Percentiles rank a stretch among this genome's conserved stretches.
Evolutionary conservation across 2,113 vertebrate species (phyloP).

Genomic region (Antigone vipio): DNA sequence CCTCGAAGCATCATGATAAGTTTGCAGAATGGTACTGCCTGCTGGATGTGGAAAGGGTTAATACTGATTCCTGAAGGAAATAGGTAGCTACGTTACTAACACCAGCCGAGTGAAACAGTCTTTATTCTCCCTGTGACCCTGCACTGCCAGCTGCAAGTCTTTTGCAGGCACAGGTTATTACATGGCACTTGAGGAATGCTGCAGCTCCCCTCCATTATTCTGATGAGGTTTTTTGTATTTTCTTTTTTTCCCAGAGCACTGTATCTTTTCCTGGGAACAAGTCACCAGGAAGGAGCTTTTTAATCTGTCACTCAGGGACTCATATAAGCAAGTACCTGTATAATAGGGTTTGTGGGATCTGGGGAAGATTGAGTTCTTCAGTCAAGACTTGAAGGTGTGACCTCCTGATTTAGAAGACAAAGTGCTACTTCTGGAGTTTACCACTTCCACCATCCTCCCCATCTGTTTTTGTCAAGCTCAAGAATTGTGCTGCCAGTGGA

Average conservation of each 20-base stretch:
- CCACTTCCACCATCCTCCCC: slow-evolving; percentile 56
- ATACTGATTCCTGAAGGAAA: neutral
- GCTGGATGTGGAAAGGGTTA: neutral
- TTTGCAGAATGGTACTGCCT: neutral
- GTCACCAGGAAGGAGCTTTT: slow-evolving; percentile 42
- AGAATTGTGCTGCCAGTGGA: slow-evolving; percentile 49
- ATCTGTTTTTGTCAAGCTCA: slow-evolving; percentile 64
- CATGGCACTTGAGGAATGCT: slow-evolving; percentile 25
- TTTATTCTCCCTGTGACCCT: neutral
- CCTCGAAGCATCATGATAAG: neutral
- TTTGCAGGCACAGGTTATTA: slow-evolving; percentile 9
- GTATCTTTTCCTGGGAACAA: slow-evolving; percentile 37
- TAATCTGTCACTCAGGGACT: slow-evolving; percentile 57
- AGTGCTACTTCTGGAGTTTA: slow-evolving; percentile 63
- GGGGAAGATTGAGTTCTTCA: slow-evolving; percentile 60
- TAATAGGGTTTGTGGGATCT: slow-evolving; percentile 60
- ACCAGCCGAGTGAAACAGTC: neutral
- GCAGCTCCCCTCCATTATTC: slow-evolving; percentile 40
- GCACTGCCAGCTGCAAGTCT: neutral
- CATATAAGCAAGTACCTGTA: slow-evolving; percentile 52
- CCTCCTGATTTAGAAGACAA: slow-evolving; percentile 65
- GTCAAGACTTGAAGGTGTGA: slow-evolving; percentile 60
- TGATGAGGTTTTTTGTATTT: slow-evolving; percentile 31
- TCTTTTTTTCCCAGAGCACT: neutral
- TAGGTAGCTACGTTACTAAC: neutral